phyloP scores from a whole-genome alignment of 2,113 vertebrate species.

The Aramus guarauna region DNA sequence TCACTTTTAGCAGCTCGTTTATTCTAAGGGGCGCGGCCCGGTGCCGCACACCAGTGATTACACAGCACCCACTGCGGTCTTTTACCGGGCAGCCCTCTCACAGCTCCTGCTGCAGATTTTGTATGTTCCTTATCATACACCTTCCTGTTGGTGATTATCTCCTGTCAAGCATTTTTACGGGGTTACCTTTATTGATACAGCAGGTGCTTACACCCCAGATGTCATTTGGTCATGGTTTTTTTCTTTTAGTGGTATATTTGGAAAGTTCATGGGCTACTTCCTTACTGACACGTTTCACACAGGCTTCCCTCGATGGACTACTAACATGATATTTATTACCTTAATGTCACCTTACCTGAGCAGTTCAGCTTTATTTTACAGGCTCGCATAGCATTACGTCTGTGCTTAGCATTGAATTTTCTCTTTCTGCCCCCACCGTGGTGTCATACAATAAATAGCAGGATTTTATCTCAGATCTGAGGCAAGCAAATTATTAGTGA shows the following conservation, averaged over 20 bases:
- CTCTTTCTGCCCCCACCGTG: neutral
- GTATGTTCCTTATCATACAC: neutral
- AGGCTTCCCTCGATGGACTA: neutral
- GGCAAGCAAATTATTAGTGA: neutral
- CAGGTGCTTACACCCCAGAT: neutral
- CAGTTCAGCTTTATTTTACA: neutral
- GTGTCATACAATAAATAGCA: neutral
- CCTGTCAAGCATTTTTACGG: neutral
- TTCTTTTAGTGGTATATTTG: neutral
- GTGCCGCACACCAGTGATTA: fast-evolving
- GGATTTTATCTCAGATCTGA: neutral
- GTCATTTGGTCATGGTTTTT: neutral
- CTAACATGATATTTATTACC: neutral
- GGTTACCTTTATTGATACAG: neutral
- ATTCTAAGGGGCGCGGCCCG: neutral
- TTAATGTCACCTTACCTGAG: neutral
- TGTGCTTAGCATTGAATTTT: neutral
- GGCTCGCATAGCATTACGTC: neutral
- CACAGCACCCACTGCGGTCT: fast-evolving
- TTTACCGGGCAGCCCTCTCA: neutral
- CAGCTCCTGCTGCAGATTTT: neutral
- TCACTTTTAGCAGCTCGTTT: fast-evolving
- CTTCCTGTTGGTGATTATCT: neutral
- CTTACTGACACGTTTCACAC: neutral
- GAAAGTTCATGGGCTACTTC: neutral